Percentiles rank a stretch among this genome's conserved stretches.
Conservation (phyloP, 2,113 vertebrate species). For the Mirounga angustirostris region DNA sequence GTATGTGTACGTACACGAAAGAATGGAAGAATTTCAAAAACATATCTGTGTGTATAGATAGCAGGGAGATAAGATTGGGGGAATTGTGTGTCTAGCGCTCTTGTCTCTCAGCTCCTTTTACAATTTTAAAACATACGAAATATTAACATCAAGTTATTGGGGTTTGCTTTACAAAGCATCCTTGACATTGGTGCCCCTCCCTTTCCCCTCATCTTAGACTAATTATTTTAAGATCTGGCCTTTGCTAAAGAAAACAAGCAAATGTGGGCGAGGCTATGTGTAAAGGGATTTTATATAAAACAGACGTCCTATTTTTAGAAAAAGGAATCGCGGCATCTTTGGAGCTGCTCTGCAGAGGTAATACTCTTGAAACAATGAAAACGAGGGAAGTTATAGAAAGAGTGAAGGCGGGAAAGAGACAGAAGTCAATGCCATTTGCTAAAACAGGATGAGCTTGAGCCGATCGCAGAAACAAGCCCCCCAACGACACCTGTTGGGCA, state of each 20-base stretch:
- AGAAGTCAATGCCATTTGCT: neutral
- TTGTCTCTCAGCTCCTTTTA: conserved; percentile 48
- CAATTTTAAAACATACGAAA: conserved; percentile 62
- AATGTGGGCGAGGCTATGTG: conserved; percentile 32
- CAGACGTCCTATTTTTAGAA: conserved; percentile 61
- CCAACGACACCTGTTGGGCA: neutral
- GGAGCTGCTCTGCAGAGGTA: neutral
- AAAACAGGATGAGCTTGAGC: neutral
- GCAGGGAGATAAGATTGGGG: neutral
- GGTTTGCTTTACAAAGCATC: neutral
- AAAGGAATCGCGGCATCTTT: neutral
- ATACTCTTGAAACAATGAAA: neutral
- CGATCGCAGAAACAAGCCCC: neutral
- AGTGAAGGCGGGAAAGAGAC: neutral
- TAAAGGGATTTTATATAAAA: conserved; percentile 73
- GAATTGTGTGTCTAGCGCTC: neutral
- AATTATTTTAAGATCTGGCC: conserved; percentile 79
- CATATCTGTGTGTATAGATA: neutral
- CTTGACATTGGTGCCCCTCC: neutral
- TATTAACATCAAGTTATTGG: neutral
- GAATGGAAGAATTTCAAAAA: neutral
- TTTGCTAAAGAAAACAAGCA: conserved; percentile 60
- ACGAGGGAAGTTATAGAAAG: neutral
- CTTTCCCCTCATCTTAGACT: neutral
- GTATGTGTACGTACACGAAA: neutral